A percentile compares a stretch with the other conserved stretches of the same genome.
Evolutionary conservation across 2,113 vertebrate genomes (phyloP).

Genomic region (Nothoprocta perdicaria): DNA sequence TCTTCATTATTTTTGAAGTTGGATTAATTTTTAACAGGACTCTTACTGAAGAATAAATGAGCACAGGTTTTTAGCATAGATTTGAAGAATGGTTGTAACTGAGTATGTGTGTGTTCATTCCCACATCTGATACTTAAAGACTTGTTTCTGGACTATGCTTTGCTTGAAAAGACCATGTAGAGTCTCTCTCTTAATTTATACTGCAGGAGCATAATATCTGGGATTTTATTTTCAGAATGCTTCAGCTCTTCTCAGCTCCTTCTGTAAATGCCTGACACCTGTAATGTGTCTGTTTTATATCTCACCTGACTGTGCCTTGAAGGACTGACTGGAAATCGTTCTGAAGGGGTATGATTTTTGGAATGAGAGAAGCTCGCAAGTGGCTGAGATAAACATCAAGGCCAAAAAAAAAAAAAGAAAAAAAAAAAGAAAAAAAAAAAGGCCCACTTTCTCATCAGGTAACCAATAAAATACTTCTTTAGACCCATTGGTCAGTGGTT

Average conservation of each 20-base stretch:
- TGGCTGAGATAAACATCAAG: not conserved
- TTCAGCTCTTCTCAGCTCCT: not conserved
- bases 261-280: rapidly evolving
- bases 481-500: not conserved
- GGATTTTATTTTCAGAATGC: not conserved
- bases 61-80: not conserved
- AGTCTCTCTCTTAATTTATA: not conserved
- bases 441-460: not conserved
- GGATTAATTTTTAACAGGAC: not conserved
- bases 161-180: not conserved
- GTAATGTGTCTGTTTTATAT: not conserved
- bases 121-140: not conserved
- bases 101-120: rapidly evolving
- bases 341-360: not conserved
- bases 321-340: not conserved
- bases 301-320: not conserved
- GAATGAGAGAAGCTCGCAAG: not conserved
- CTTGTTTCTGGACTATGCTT: not conserved
- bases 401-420: too few relatives aligned
- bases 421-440: too few relatives aligned
- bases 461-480: not conserved
- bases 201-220: rapidly evolving
- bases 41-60: not conserved
- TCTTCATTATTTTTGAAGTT: not conserved
- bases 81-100: not conserved